These are phyloP conservation scores for Synergus gifuensis DNA, from an alignment of 2,888 invertebrate genomes.

Conservation along the genomic window DNA sequence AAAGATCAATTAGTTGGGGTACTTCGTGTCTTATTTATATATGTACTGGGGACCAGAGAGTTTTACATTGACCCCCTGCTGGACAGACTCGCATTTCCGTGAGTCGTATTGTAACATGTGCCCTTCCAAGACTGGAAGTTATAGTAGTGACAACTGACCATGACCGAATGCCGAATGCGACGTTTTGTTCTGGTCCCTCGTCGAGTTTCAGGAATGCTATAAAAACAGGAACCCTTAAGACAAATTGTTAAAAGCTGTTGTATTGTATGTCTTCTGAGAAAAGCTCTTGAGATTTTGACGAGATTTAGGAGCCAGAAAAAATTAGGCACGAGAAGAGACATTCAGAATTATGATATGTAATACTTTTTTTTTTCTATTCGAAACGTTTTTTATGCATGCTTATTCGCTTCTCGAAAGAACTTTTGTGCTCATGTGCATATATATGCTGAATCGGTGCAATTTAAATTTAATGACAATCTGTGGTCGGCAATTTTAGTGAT, in stretches of 20 bases:
- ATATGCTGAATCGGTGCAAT: slow-evolving; percentile 5
- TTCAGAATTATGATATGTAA: neutral
- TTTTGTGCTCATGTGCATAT: neutral
- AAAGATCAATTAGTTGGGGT: neutral
- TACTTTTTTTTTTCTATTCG: neutral
- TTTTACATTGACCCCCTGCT: neutral
- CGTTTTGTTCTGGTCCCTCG: neutral
- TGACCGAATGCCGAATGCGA: neutral
- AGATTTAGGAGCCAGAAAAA: neutral
- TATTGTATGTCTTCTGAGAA: neutral
- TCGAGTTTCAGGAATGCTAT: neutral
- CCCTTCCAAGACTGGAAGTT: too few species aligned
- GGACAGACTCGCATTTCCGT: neutral
- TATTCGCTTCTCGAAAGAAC: neutral
- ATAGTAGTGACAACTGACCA: neutral
- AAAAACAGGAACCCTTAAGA: neutral
- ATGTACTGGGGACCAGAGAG: neutral
- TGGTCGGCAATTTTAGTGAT: neutral
- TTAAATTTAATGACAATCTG: neutral
- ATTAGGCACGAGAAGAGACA: neutral
- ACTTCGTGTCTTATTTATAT: neutral
- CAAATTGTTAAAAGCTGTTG: neutral
- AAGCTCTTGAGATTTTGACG: neutral
- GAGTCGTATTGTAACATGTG: neutral
- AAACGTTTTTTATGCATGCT: neutral